Evolutionary conservation across 2,797 vertebrate species (phyloP).

Genomic region (Mus spretus): DNA sequence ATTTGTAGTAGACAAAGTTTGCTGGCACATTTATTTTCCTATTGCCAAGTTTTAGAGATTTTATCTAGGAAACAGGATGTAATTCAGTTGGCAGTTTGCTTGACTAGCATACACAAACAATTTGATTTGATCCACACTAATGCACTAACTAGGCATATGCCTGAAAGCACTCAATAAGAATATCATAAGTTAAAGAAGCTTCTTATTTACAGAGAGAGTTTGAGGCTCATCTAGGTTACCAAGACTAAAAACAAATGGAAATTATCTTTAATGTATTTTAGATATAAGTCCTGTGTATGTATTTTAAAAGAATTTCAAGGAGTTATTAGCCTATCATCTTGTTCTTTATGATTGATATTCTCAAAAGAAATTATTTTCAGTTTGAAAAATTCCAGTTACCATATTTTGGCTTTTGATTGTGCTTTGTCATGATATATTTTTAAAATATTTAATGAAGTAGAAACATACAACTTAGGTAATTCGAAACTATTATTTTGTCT

Average conservation of each 20-base stretch:
- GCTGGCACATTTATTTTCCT: not conserved
- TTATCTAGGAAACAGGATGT: not conserved
- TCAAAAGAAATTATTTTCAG: conserved; percentile 15
- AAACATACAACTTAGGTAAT: conserved; percentile 6
- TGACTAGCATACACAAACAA: not conserved
- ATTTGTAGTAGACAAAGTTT: not conserved
- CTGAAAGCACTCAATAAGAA: not conserved
- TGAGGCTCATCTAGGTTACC: not conserved
- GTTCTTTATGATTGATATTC: conserved; percentile 2
- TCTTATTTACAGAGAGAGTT: not conserved
- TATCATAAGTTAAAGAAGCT: not conserved
- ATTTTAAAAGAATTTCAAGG: not conserved
- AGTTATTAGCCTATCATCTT: not conserved
- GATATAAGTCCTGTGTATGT: not conserved
- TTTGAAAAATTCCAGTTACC: not conserved
- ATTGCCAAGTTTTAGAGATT: not conserved
- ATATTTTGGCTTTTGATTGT: not conserved
- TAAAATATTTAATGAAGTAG: not conserved
- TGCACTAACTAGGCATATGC: not conserved
- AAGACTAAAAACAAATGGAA: not conserved
- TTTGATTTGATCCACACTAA: not conserved
- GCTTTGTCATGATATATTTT: not conserved
- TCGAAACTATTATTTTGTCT: conserved; percentile 44
- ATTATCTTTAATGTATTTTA: not conserved
- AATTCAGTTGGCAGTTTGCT: not conserved